A percentile compares a stretch with the other conserved stretches of the same genome.
These are phyloP conservation scores for Arbacia lixula DNA, from an alignment of 53 echinoderm and acorn worm genomes.

Conservation along the genomic window DNA sequence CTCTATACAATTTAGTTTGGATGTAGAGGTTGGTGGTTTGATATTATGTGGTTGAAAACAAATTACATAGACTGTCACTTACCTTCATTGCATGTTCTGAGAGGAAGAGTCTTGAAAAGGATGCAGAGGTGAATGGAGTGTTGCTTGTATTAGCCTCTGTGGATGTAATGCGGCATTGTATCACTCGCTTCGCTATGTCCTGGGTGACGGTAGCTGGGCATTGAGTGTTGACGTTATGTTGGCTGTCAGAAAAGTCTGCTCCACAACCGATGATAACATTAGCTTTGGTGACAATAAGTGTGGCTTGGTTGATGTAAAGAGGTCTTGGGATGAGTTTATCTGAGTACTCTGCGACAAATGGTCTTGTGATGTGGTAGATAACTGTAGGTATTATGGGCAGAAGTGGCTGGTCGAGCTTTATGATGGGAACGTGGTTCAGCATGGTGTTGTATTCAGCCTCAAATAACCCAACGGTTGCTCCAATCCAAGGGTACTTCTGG, in stretches of 20 bases:
- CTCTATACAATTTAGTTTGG: too few relatives aligned
- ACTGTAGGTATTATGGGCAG: slow-evolving; percentile 61
- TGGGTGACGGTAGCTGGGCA: too few relatives aligned
- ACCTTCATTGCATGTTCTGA: slow-evolving; percentile 53
- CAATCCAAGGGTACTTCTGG: slow-evolving; percentile 61
- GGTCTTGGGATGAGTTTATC: slow-evolving; percentile 40
- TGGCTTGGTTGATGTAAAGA: slow-evolving; percentile 25
- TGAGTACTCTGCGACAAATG: slow-evolving; percentile 47
- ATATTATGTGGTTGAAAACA: slow-evolving; percentile 41
- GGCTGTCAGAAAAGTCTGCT: slow-evolving; percentile 27
- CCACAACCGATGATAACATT: slow-evolving; percentile 41
- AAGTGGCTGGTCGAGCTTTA: slow-evolving; percentile 55
- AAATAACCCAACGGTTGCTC: slow-evolving; percentile 61
- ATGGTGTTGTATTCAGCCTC: slow-evolving; percentile 63
- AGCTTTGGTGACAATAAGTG: slow-evolving; percentile 44
- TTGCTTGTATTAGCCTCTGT: slow-evolving; percentile 12
- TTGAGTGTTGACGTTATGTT: too few relatives aligned
- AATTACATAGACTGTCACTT: slow-evolving; percentile 36
- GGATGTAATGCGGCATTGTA: too few relatives aligned
- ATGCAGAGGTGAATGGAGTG: slow-evolving; percentile 21
- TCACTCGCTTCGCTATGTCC: too few relatives aligned
- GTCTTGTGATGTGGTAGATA: slow-evolving; percentile 43
- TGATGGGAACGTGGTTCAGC: slow-evolving; percentile 53
- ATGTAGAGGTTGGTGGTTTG: too few relatives aligned
- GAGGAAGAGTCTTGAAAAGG: slow-evolving; percentile 40